phyloP scores from a whole-genome alignment of 2,888 invertebrate genomes.

The Lasioglossum leucozonium region DNA sequence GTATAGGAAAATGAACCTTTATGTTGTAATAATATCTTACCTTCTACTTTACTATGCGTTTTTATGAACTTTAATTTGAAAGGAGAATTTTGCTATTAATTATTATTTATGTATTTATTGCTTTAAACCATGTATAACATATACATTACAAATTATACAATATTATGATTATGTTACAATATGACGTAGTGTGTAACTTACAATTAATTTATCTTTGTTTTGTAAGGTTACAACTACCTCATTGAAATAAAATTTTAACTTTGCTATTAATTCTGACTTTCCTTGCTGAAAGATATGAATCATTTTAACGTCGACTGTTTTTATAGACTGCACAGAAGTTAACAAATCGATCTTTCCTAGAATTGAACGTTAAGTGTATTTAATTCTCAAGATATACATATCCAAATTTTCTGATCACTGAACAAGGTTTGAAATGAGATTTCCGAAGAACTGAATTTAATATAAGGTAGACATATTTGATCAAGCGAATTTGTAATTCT shows the following conservation, averaged over 20 bases:
- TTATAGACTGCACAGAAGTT: neutral
- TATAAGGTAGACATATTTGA: neutral
- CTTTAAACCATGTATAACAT: too few species aligned
- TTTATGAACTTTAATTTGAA: too few species aligned
- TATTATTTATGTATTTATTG: too few species aligned
- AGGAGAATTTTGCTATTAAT: too few species aligned
- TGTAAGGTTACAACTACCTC: too few species aligned
- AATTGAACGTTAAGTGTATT: neutral
- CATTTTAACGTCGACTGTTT: neutral
- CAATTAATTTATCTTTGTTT: too few species aligned
- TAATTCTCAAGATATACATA: neutral
- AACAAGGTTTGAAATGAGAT: neutral
- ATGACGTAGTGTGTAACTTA: too few species aligned
- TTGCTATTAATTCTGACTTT: neutral
- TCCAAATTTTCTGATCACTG: neutral
- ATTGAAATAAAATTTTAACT: too few species aligned
- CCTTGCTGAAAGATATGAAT: neutral
- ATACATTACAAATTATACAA: too few species aligned
- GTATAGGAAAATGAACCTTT: neutral
- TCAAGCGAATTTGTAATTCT: neutral
- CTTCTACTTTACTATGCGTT: neutral
- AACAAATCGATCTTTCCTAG: neutral
- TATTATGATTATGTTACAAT: too few species aligned
- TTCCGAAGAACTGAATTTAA: neutral
- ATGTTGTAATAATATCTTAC: neutral